Evolutionary conservation across 2,797 vertebrate species (phyloP).

Genomic region (Syngnathus rostellatus): DNA sequence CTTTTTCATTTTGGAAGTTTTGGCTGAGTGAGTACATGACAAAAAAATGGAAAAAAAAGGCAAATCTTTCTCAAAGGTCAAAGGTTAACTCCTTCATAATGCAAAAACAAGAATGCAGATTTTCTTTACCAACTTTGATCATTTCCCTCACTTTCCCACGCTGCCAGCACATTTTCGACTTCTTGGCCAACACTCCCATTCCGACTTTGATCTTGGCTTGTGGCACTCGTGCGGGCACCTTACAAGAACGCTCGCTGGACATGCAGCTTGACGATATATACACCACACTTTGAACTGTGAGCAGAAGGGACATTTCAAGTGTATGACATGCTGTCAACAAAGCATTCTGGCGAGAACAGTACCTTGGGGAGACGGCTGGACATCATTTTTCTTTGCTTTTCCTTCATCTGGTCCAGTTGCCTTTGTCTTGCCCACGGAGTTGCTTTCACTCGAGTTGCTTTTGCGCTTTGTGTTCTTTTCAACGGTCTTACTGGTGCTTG

Average conservation of each 20-base stretch:
- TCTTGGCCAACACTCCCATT: constrained; percentile 47
- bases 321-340: not conserved
- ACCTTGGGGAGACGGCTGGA: not conserved
- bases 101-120: not conserved
- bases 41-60: too few relatives aligned
- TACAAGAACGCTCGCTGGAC: not conserved
- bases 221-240: not conserved
- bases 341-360: not conserved
- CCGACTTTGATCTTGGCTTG: constrained; percentile 18
- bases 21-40: too few relatives aligned
- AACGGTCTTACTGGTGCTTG: too few relatives aligned
- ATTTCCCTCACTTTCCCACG: constrained; percentile 41
- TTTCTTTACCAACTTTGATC: constrained; percentile 37
- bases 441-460: not conserved
- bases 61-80: too few relatives aligned
- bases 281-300: not conserved
- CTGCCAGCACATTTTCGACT: constrained; percentile 41
- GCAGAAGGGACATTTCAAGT: not conserved
- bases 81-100: not conserved
- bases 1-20: too few relatives aligned
- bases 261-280: not conserved
- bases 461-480: not conserved
- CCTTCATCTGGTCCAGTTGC: not conserved
- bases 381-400: not conserved
- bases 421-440: not conserved